Percentiles rank a stretch among this genome's conserved stretches.
phyloP scores from a whole-genome alignment of 1,140 invertebrate species.

The Scaptomyza graminum region DNA sequence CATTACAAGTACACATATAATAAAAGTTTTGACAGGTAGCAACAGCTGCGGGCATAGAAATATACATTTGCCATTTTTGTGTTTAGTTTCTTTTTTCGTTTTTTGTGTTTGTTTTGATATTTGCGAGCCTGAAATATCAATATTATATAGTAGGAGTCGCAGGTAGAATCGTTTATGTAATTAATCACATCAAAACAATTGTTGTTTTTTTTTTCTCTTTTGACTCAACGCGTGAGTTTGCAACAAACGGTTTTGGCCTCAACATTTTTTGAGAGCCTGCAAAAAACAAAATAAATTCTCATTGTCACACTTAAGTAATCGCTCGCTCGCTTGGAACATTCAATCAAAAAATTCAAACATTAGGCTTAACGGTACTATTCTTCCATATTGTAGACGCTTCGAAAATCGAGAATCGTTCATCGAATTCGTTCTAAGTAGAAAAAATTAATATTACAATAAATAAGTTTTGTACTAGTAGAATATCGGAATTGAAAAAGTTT shows the following conservation, averaged over 20 bases:
- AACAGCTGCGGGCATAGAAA: constrained; percentile 43
- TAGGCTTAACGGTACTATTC: too few species aligned
- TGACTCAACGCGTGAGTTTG: background rate
- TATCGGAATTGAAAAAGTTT: too few species aligned
- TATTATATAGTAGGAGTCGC: too few species aligned
- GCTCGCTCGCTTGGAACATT: background rate
- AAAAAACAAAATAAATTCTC: background rate
- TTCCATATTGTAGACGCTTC: too few species aligned
- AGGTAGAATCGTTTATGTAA: too few species aligned
- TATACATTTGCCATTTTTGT: constrained; percentile 9
- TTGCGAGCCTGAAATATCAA: background rate
- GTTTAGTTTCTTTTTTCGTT: background rate
- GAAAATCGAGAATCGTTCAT: background rate
- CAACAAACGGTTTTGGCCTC: background rate
- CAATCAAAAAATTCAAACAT: too few species aligned
- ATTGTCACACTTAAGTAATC: too few species aligned
- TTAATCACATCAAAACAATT: constrained; percentile 33
- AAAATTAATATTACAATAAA: background rate
- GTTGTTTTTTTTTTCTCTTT: constrained; percentile 1
- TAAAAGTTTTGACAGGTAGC: constrained; percentile 29
- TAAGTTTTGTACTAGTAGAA: background rate
- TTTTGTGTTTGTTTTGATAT: background rate
- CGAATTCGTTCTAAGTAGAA: background rate
- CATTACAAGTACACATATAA: constrained; percentile 45
- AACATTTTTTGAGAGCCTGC: too few species aligned